Evolutionary conservation across 1,140 invertebrate species (phyloP), one percentile per base, ranked within the genome.

Genomic region (Pemphigus obesinymphae): DNA sequence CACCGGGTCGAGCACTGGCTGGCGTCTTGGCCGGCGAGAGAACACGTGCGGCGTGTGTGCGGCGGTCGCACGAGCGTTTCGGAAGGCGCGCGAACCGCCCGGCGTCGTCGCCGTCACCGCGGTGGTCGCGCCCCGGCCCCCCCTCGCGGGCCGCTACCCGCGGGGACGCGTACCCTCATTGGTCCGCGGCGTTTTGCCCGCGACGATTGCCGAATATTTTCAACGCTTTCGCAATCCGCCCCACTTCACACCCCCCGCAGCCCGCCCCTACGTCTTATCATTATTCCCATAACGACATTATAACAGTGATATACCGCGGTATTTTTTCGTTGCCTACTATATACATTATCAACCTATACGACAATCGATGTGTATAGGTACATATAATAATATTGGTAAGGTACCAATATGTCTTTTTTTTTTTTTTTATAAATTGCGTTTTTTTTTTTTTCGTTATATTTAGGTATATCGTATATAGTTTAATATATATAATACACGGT

Each of bases 31-130:
- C 26, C 70, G 40, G 23, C 40, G 26, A n/a, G 45, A 76, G 55
- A 78, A 17, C 75, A 78, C 75, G 75, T 58, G 73, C n/a, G 10
- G 37, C 66, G 37, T 17, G 66, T 43, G 37, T 70, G 34, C 66
- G 34, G 8, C 63, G 17, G 23, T 31, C 37, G 37, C 15, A 50
- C 48, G 63, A 68, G 31, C 34, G 63, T 40, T 68, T 68, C 20
- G 11, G 66, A 68, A 13, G 34, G 66, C 66, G 31, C 48, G 45
- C 72, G 72, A 75, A 50, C 26, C 31, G 8, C n/a, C 1, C 66
- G n/a, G n/a, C n/a, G 3, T 37, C 50, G 53, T 26, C 31, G 50
- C 7, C 17, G 31, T 50, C 31, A 34, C 7, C 7, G 72, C 23
- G 23, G 26, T 2, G 15, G 48, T 45, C 17, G 26, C 26, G 26